Conservation (phyloP, 2,797 vertebrate genomes). For the Rhinoraja longicauda region DNA sequence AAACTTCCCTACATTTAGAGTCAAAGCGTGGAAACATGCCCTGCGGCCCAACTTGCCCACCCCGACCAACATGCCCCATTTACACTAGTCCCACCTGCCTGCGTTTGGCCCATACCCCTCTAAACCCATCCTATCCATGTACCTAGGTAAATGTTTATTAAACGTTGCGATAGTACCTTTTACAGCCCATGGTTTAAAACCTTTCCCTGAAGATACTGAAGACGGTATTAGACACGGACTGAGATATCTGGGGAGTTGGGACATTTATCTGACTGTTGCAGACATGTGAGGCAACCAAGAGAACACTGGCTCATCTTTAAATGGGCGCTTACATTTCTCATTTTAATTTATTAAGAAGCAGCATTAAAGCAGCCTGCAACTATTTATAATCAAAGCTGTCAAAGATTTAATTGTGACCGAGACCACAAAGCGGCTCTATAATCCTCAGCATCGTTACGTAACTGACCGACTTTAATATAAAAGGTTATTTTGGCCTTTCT, state of each 20-base stretch:
- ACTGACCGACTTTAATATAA: neutral
- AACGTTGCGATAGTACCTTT: no score
- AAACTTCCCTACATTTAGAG: no score
- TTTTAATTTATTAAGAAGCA: slow-evolving; percentile 11
- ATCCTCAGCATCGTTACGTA: neutral
- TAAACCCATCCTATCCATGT: no score
- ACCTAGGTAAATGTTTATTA: no score
- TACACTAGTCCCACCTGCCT: no score
- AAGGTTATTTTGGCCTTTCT: neutral
- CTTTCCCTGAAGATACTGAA: neutral
- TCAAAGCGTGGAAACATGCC: no score
- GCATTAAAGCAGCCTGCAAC: neutral
- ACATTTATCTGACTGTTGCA: neutral
- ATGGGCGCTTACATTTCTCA: neutral
- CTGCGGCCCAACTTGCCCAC: no score
- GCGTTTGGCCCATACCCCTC: no score
- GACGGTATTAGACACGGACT: neutral
- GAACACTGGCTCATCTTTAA: neutral
- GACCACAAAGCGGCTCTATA: neutral
- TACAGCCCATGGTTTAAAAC: no score
- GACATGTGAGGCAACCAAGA: neutral
- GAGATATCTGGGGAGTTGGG: neutral
- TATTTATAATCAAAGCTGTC: neutral
- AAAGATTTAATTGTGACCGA: neutral
- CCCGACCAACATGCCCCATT: no score